Evolutionary conservation across 2,113 vertebrate species (phyloP).

Genomic region (Tenebrosternarchus preto): DNA sequence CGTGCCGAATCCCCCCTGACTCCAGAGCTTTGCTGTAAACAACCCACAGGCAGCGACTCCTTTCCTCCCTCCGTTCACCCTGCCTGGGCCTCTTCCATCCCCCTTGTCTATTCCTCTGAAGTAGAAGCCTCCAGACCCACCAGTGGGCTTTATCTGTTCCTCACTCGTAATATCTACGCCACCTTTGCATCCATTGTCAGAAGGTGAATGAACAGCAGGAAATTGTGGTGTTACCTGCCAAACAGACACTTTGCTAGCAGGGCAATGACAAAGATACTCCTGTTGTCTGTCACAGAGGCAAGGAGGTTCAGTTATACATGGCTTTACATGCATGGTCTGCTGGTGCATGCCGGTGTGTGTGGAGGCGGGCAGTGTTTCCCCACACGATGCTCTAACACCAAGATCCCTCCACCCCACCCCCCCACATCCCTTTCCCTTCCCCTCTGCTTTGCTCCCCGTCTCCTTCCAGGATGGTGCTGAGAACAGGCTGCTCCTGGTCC

Average conservation of each 20-base stretch:
- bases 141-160: background rate
- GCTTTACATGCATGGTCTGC: slow-evolving; percentile 68
- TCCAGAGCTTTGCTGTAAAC: slow-evolving; percentile 73
- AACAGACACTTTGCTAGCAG: background rate
- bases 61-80: slow-evolving; percentile 48
- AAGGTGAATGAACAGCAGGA: background rate
- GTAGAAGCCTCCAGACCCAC: slow-evolving; percentile 3
- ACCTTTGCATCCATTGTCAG: background rate
- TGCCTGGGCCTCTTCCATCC: slow-evolving; percentile 31
- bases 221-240: background rate
- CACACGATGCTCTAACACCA: slow-evolving; percentile 56
- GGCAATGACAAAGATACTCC: background rate
- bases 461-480: slow-evolving; percentile 64
- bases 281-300: slow-evolving; percentile 56
- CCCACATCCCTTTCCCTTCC: slow-evolving; percentile 59
- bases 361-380: slow-evolving; percentile 70
- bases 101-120: background rate
- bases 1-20: slow-evolving; percentile 83
- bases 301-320: slow-evolving; percentile 68
- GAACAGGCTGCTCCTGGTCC: slow-evolving; percentile 60
- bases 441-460: slow-evolving; percentile 62
- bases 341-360: slow-evolving; percentile 63
- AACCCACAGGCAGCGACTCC: slow-evolving; percentile 68
- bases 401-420: slow-evolving; percentile 30
- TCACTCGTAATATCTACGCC: background rate